phyloP scores from a whole-genome alignment of 2,113 vertebrate species.

The Tonatia bakeri region DNA sequence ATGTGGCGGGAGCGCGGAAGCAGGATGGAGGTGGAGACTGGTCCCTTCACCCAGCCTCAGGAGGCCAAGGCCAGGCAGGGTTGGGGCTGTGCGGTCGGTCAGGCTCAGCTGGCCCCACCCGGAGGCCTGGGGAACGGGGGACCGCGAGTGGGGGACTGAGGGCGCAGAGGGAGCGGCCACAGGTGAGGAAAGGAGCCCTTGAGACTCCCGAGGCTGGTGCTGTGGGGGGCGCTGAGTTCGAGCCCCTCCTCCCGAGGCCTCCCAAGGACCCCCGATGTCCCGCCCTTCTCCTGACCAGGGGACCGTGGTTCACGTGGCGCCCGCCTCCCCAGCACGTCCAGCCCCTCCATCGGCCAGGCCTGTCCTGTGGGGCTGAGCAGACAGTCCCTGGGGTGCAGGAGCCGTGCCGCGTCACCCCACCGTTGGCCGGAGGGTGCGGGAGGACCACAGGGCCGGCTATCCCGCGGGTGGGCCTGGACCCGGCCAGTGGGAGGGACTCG shows the following conservation, averaged over 20 bases:
- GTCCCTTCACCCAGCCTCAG: accelerated
- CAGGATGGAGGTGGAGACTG: not conserved
- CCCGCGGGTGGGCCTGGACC: not conserved
- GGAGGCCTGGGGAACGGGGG: not conserved
- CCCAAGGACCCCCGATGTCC: too few relatives aligned
- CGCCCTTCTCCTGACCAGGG: not conserved
- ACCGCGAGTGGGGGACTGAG: not conserved
- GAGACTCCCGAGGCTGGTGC: not conserved
- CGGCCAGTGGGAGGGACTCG: too few relatives aligned
- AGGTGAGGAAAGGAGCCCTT: not conserved
- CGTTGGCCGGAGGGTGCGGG: not conserved
- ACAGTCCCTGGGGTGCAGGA: not conserved
- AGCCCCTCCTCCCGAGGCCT: not conserved
- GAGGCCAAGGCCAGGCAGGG: not conserved
- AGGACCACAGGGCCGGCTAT: too few relatives aligned
- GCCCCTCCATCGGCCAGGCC: not conserved
- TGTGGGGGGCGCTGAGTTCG: accelerated
- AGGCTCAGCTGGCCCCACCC: not conserved
- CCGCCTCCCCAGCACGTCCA: not conserved
- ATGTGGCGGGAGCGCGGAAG: not conserved
- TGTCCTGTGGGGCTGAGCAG: not conserved
- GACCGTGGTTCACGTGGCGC: not conserved
- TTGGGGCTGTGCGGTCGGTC: not conserved
- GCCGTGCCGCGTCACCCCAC: not conserved
- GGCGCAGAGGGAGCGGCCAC: not conserved